Conservation (phyloP, 2,797 vertebrate genomes). For the Pangasius macronema region DNA sequence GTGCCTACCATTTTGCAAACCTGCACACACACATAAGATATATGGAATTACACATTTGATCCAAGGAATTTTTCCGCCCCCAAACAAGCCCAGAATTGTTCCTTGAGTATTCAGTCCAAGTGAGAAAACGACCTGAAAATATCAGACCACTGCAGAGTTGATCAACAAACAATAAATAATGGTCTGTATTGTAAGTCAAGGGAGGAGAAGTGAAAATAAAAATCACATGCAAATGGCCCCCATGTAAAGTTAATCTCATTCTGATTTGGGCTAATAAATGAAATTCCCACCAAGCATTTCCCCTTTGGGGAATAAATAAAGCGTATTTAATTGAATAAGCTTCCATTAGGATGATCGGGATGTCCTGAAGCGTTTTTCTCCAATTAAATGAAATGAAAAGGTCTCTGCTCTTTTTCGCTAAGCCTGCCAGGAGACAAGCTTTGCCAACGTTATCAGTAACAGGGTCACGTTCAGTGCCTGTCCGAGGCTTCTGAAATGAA, state of each 20-base stretch:
- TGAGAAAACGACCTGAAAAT: background rate
- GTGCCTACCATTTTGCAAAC: too few species aligned
- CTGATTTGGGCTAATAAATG: too few species aligned
- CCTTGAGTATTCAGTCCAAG: background rate
- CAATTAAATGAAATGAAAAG: background rate
- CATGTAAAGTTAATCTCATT: background rate
- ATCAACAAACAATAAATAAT: background rate
- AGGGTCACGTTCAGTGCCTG: conserved; percentile 43
- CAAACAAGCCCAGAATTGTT: background rate
- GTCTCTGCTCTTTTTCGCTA: background rate
- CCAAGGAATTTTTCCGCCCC: background rate
- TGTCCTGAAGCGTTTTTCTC: background rate
- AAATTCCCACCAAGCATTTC: background rate
- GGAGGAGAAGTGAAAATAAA: background rate
- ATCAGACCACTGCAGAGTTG: background rate
- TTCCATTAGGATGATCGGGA: background rate
- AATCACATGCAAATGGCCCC: background rate
- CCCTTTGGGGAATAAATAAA: background rate
- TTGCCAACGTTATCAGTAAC: conserved; percentile 39
- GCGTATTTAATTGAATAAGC: background rate
- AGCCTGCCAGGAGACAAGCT: background rate
- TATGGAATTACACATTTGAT: too few species aligned
- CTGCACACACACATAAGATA: too few species aligned
- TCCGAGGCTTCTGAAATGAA: conserved; percentile 39
- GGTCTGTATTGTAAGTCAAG: background rate